A percentile compares a stretch with the other conserved stretches of the same genome.
Conservation (phyloP, 2,888 invertebrate genomes). For the Polydrusus tereticollis region DNA sequence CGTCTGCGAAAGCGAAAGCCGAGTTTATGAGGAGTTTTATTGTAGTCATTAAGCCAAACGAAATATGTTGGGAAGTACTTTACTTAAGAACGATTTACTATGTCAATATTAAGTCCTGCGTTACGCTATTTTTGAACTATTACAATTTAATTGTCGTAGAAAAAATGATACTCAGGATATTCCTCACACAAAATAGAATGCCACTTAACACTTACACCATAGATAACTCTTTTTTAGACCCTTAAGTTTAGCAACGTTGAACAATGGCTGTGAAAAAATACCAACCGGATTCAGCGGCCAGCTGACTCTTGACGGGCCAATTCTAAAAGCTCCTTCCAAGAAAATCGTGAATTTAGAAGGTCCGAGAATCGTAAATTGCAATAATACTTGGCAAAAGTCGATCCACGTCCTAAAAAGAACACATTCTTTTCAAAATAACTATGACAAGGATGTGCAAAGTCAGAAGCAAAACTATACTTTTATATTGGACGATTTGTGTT, state of each 20-base stretch:
- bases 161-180: no score
- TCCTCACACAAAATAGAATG: no score
- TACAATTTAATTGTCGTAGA: no score
- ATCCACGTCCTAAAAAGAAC: conserved; percentile 72
- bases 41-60: no score
- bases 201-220: no score
- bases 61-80: no score
- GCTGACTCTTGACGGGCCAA: conserved; percentile 69
- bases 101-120: no score
- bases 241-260: conserved; percentile 59
- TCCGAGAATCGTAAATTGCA: conserved; percentile 55
- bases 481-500: conserved; percentile 71
- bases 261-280: conserved; percentile 58
- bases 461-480: conserved; percentile 73
- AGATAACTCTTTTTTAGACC: conserved; percentile 54
- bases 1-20: no score
- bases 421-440: conserved; percentile 78
- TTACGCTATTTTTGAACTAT: no score
- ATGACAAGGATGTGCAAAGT: conserved; percentile 75
- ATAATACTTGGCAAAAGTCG: conserved; percentile 69
- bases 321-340: conserved; percentile 64
- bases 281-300: conserved; percentile 71
- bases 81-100: no score
- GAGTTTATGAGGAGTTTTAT: no score
- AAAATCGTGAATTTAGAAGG: conserved; percentile 65